A percentile compares a stretch with the other conserved stretches of the same genome.
Conservation (phyloP, 2,113 vertebrate species). For the Donacobius atricapilla region DNA sequence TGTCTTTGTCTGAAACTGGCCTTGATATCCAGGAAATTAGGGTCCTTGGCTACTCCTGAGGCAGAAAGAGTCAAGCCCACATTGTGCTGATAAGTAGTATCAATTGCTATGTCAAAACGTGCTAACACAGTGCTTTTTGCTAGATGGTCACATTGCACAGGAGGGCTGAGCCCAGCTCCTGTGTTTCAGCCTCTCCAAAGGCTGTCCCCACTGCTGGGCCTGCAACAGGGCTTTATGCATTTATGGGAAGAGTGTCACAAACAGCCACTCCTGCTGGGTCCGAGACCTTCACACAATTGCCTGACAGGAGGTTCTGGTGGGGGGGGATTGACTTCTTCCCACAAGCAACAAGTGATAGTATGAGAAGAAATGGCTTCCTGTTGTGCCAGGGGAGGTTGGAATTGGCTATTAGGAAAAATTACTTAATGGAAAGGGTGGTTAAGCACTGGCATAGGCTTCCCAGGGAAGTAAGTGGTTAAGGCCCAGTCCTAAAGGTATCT, state of each 20-base stretch:
- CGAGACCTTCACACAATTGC: too few relatives aligned
- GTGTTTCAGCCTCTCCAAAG: neutral
- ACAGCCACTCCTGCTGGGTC: neutral
- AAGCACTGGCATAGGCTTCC: neutral
- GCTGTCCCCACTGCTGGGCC: accelerated
- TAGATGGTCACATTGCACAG: neutral
- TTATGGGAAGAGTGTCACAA: accelerated
- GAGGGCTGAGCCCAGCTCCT: neutral
- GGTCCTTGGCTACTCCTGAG: neutral
- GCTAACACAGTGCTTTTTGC: neutral
- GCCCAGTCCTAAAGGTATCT: too few relatives aligned
- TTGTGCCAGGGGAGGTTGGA: neutral
- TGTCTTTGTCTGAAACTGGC: neutral
- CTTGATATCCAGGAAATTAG: neutral
- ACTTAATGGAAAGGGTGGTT: neutral
- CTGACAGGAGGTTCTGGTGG: neutral
- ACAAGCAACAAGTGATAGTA: neutral
- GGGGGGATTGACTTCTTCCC: accelerated
- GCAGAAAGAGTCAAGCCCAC: neutral
- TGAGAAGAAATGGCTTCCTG: neutral
- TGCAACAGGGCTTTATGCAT: neutral
- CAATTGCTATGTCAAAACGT: neutral
- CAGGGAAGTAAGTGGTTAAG: neutral
- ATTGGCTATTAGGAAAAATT: neutral
- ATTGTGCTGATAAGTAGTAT: neutral